These are phyloP conservation scores for Catagonus wagneri DNA, from an alignment of 2,113 vertebrate genomes.

Conservation along the genomic window DNA sequence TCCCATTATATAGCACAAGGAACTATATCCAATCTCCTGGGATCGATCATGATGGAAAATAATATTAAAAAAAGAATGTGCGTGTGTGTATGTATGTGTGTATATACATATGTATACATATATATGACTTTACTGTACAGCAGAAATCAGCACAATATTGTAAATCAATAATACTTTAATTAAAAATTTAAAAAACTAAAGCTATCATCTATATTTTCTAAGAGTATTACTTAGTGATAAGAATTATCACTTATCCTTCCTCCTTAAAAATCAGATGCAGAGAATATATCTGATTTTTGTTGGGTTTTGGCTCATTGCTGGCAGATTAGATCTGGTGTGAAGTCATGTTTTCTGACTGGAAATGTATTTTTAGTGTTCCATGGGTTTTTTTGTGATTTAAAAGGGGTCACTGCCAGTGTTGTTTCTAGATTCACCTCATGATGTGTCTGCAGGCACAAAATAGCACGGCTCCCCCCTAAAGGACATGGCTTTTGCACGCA, in stretches of 20 bases:
- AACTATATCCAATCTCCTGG: too few species aligned
- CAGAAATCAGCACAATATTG: too few species aligned
- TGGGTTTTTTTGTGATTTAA: neutral
- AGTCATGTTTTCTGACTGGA: constrained; percentile 25
- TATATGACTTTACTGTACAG: too few species aligned
- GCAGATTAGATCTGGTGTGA: neutral
- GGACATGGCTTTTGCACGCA: neutral
- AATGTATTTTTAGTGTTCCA: neutral
- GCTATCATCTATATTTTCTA: neutral
- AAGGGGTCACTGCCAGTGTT: neutral
- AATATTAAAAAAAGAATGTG: too few species aligned
- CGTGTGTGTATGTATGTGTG: too few species aligned
- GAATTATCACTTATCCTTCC: neutral
- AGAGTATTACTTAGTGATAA: neutral
- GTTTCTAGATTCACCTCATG: constrained; percentile 1
- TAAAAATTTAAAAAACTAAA: too few species aligned
- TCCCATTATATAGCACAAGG: too few species aligned
- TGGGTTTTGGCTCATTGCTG: neutral
- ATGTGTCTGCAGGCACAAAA: neutral
- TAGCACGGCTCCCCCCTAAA: neutral
- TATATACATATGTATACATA: too few species aligned
- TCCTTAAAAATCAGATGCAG: neutral
- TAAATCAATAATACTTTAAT: too few species aligned
- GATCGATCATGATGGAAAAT: too few species aligned
- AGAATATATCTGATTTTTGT: neutral